Percentiles rank a stretch among this genome's conserved stretches.
phyloP scores from a whole-genome alignment of 2,113 vertebrate species.

The Ranitomeya variabilis region DNA sequence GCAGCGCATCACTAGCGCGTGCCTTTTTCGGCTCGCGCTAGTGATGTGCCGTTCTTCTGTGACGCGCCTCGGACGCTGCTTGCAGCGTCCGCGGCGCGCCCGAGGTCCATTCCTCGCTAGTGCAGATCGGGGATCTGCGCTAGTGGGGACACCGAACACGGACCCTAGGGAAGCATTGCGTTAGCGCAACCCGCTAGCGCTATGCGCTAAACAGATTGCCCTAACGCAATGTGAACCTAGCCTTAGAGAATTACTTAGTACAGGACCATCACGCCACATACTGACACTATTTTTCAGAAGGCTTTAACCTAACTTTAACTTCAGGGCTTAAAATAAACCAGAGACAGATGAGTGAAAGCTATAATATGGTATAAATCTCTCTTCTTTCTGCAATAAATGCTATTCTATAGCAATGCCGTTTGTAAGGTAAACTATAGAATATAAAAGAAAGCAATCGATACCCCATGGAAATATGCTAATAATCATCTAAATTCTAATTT shows the following conservation, averaged over 20 bases:
- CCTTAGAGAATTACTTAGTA: background rate
- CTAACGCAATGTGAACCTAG: no score
- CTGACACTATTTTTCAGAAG: background rate
- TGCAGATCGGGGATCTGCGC: no score
- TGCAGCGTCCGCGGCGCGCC: no score
- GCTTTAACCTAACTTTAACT: background rate
- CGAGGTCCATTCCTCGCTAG: no score
- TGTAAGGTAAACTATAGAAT: background rate
- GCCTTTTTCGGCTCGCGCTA: no score
- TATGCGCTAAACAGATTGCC: no score
- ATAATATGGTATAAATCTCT: slow-evolving; percentile 27
- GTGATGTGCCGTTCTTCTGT: no score
- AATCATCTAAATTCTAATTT: slow-evolving; percentile 44
- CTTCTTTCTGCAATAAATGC: background rate
- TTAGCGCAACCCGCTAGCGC: no score
- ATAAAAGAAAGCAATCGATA: background rate
- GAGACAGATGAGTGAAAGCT: background rate
- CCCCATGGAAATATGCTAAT: slow-evolving; percentile 48
- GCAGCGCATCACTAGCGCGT: no score
- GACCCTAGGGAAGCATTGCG: no score
- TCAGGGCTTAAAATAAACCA: background rate
- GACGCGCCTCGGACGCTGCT: no score
- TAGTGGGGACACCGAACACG: no score
- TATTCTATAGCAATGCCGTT: slow-evolving; percentile 34
- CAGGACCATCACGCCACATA: background rate